Evolutionary conservation across 2,113 vertebrate species (phyloP).

Genomic region (Gobius niger): DNA sequence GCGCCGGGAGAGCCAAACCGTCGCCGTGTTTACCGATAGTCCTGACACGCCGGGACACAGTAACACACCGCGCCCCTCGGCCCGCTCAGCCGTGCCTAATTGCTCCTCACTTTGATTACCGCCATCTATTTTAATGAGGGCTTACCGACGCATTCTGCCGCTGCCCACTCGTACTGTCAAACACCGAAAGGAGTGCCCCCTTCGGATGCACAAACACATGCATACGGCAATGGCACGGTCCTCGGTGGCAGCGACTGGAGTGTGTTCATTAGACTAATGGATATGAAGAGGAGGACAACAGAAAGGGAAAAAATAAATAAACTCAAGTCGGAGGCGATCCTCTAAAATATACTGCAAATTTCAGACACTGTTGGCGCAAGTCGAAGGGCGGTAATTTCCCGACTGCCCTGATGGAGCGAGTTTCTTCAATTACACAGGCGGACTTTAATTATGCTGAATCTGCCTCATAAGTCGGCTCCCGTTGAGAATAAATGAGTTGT

Average conservation of each 20-base stretch:
- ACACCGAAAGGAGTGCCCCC: constrained; percentile 12
- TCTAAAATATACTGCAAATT: constrained; percentile 64
- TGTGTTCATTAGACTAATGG: constrained; percentile 80
- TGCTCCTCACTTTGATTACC: constrained; percentile 76
- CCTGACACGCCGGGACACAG: constrained; percentile 55
- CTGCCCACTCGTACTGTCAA: constrained; percentile 46
- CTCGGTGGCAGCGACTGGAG: constrained; percentile 60
- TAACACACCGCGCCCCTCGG: constrained; percentile 38
- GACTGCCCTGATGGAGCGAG: constrained; percentile 56
- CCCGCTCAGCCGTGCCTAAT: constrained; percentile 72
- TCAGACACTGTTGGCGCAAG: constrained; percentile 58
- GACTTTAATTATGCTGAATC: constrained; percentile 75
- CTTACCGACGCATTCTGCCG: constrained; percentile 48
- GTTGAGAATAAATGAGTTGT: constrained; percentile 57
- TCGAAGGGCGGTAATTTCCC: constrained; percentile 62
- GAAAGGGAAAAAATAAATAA: constrained; percentile 10
- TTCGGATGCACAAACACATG: constrained; percentile 18
- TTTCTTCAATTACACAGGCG: constrained; percentile 67
- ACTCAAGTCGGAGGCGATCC: constrained; percentile 18
- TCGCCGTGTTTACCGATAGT: constrained; percentile 56
- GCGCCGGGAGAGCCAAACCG: constrained; percentile 41
- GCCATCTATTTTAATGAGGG: constrained; percentile 79
- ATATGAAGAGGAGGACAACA: constrained; percentile 64
- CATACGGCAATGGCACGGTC: constrained; percentile 16
- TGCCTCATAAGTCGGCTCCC: constrained; percentile 60